Evolutionary conservation across 2,113 vertebrate species (phyloP).

Genomic region (Trematocara nigrifrons): DNA sequence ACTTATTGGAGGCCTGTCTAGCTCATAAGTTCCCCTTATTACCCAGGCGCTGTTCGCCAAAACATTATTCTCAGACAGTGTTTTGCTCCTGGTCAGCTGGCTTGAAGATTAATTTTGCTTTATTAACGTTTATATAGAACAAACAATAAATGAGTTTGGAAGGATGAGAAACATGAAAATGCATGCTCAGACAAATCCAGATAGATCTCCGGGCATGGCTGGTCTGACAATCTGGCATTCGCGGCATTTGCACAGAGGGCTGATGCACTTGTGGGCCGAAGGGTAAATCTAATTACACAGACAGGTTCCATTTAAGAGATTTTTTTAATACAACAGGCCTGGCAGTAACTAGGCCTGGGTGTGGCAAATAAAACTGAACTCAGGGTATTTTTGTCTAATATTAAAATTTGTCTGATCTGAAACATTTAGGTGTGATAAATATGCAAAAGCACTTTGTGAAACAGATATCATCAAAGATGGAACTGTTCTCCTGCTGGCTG

Average conservation of each 20-base stretch:
- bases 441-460: background rate
- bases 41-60: background rate
- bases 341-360: background rate
- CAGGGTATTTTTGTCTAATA: background rate
- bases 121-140: background rate
- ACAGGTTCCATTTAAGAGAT: background rate
- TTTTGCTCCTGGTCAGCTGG: background rate
- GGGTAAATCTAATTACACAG: background rate
- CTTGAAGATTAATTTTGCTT: background rate
- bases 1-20: background rate
- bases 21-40: background rate
- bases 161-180: background rate
- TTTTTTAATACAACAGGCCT: fast-evolving
- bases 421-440: background rate
- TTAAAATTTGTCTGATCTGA: background rate
- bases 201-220: background rate
- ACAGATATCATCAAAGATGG: background rate
- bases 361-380: background rate
- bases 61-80: background rate
- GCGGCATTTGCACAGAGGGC: background rate
- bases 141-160: background rate
- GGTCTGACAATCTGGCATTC: background rate
- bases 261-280: background rate
- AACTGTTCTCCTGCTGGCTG: background rate
- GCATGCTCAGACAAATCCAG: background rate